phyloP scores from a whole-genome alignment of 2,888 invertebrate species.

The Sturmia bella region DNA sequence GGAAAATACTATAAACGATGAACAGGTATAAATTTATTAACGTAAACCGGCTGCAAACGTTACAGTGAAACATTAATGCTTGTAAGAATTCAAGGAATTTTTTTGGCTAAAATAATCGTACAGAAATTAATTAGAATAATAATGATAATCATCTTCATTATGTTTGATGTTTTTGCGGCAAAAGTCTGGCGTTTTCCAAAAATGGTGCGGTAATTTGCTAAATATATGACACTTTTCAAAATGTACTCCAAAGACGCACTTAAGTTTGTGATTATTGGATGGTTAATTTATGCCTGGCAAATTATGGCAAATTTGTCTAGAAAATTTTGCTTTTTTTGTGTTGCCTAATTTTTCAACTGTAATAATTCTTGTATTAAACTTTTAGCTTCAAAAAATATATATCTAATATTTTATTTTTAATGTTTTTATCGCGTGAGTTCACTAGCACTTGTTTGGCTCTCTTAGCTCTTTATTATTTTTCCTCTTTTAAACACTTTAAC shows the following conservation, averaged over 20 bases:
- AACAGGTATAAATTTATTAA: constrained; percentile 54
- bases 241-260: too few relatives aligned
- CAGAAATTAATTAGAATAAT: neutral
- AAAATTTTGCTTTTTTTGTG: too few relatives aligned
- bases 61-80: constrained; percentile 17
- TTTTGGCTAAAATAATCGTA: neutral
- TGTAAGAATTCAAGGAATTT: constrained; percentile 5
- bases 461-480: constrained; percentile 5
- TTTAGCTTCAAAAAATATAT: neutral
- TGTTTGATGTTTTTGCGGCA: too few relatives aligned
- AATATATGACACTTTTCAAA: too few relatives aligned
- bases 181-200: too few relatives aligned
- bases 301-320: too few relatives aligned
- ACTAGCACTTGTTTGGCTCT: neutral
- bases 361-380: constrained; percentile 47
- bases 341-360: neutral
- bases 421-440: constrained; percentile 26
- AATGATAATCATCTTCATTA: too few relatives aligned
- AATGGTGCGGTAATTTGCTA: too few relatives aligned
- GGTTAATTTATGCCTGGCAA: too few relatives aligned
- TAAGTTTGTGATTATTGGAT: too few relatives aligned
- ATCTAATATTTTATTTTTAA: constrained; percentile 34
- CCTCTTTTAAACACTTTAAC: constrained; percentile 16
- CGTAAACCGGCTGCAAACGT: neutral
- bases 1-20: constrained; percentile 52